Evolutionary conservation across 1,140 invertebrate genomes (phyloP).

Genomic region (Ceratitis capitata): DNA sequence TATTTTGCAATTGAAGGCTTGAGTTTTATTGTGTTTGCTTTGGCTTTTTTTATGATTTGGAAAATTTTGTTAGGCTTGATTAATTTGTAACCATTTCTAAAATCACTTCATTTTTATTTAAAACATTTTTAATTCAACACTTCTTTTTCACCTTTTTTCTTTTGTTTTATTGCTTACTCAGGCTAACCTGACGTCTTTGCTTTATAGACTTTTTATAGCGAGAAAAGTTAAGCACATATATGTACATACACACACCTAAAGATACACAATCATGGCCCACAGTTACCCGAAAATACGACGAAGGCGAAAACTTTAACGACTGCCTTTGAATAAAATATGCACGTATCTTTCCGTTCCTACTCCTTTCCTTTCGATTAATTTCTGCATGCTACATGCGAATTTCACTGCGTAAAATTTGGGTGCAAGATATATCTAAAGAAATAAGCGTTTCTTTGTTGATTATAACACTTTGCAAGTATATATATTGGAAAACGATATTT

Average conservation of each 20-base stretch:
- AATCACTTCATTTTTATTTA: neutral
- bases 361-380: neutral
- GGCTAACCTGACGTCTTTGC: too few relatives aligned
- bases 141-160: too few relatives aligned
- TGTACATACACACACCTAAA: neutral
- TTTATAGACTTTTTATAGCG: neutral
- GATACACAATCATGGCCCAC: neutral
- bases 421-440: neutral
- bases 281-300: conserved; percentile 25
- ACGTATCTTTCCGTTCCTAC: neutral
- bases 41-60: neutral
- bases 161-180: too few relatives aligned
- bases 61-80: too few relatives aligned
- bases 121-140: neutral
- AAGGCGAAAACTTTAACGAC: conserved; percentile 22
- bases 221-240: neutral
- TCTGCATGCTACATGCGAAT: neutral
- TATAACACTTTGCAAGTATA: too few relatives aligned
- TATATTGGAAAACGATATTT: too few relatives aligned
- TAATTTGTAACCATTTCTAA: neutral
- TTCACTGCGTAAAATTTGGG: neutral
- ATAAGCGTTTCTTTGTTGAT: neutral
- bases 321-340: neutral
- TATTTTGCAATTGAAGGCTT: neutral
- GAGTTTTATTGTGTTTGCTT: too few relatives aligned